phyloP scores from a whole-genome alignment of 2,888 invertebrate species.

The Hoplodrina blanda region DNA sequence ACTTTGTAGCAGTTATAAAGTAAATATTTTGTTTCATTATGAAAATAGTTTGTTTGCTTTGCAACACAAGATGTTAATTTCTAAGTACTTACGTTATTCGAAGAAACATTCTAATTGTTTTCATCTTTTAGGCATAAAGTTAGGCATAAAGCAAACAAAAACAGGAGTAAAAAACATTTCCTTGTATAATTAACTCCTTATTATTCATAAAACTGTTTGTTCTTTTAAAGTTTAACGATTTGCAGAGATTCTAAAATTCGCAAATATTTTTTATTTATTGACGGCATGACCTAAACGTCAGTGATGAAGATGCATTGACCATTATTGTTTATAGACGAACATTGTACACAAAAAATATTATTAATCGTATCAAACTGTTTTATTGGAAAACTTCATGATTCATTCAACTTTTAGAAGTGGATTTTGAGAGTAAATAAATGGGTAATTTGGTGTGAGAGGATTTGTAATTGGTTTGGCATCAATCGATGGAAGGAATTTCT shows the following conservation, averaged over 20 bases:
- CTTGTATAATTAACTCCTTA: not conserved
- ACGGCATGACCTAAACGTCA: slow-evolving; percentile 8
- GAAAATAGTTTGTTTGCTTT: slow-evolving; percentile 3
- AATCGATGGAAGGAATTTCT: slow-evolving; percentile 18
- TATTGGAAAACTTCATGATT: slow-evolving; percentile 32
- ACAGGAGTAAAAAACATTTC: slow-evolving; percentile 11
- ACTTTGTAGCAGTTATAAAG: not conserved
- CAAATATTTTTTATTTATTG: slow-evolving; percentile 29
- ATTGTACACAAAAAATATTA: slow-evolving; percentile 42
- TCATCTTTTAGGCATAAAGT: not conserved
- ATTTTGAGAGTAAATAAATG: slow-evolving; percentile 48
- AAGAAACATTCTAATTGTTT: slow-evolving; percentile 3
- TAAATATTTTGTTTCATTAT: slow-evolving; percentile 3
- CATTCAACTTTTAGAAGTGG: slow-evolving; percentile 44
- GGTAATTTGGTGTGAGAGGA: slow-evolving; percentile 13
- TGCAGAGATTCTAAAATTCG: slow-evolving; percentile 12
- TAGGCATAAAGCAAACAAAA: slow-evolving; percentile 12
- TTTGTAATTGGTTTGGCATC: slow-evolving; percentile 44
- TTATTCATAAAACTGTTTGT: slow-evolving; percentile 16
- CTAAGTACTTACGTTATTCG: not conserved
- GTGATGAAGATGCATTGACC: slow-evolving; percentile 28
- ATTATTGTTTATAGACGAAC: slow-evolving; percentile 25
- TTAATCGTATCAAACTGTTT: slow-evolving; percentile 23
- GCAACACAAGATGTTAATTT: not conserved
- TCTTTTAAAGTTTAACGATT: slow-evolving; percentile 2